These are phyloP conservation scores for Colinus virginianus DNA, from an alignment of 2,113 vertebrate genomes.

Conservation along the genomic window DNA sequence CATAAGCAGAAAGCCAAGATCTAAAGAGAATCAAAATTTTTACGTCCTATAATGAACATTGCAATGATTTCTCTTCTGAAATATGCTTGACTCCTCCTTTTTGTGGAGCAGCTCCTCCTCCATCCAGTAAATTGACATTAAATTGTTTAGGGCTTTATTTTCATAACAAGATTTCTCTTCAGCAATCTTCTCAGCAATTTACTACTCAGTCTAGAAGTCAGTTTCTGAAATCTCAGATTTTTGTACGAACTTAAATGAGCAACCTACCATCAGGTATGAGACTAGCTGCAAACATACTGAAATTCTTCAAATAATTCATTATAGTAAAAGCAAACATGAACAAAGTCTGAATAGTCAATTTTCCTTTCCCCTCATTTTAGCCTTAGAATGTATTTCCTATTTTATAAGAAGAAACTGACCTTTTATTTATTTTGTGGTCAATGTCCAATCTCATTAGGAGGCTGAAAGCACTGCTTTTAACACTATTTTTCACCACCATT, in stretches of 20 bases:
- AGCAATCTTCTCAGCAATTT: not conserved
- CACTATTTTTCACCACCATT: not conserved
- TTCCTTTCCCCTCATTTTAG: not conserved
- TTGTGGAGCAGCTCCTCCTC: not conserved
- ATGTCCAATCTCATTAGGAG: not conserved
- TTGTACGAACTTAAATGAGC: not conserved
- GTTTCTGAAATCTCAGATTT: not conserved
- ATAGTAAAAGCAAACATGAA: not conserved
- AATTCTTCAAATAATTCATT: not conserved
- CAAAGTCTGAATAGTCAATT: not conserved
- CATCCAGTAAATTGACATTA: not conserved
- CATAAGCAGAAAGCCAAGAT: not conserved
- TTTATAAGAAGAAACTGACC: not conserved
- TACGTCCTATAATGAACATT: not conserved
- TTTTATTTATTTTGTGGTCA: not conserved
- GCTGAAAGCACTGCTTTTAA: not conserved
- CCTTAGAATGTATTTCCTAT: not conserved
- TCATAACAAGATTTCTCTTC: not conserved
- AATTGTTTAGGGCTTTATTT: not conserved
- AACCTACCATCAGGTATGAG: not conserved
- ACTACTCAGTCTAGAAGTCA: not conserved
- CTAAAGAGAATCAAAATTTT: not conserved
- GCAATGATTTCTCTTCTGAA: not conserved
- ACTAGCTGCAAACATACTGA: not conserved
- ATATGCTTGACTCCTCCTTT: not conserved